A percentile compares a stretch with the other conserved stretches of the same genome.
Conservation (phyloP, 2,113 vertebrate species). For the Pelecanus crispus region DNA sequence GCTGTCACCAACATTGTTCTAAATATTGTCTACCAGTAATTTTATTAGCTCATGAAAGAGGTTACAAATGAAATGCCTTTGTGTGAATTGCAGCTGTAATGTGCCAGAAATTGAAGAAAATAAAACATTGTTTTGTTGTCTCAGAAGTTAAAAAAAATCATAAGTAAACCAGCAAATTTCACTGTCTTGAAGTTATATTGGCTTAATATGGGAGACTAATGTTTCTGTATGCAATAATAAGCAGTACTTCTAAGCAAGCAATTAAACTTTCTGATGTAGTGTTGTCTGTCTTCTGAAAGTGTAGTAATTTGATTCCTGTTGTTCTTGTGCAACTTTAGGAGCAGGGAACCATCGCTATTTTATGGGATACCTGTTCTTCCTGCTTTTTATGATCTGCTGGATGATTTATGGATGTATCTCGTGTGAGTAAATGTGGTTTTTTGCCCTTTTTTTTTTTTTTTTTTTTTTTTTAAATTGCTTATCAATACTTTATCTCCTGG, state of each 20-base stretch:
- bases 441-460: not conserved
- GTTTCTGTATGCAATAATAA: not conserved
- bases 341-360: constrained; percentile 98
- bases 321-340: constrained; percentile 75
- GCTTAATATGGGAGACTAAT: not conserved
- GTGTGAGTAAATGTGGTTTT: constrained; percentile 79
- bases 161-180: not conserved
- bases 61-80: not conserved
- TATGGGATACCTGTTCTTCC: constrained; percentile 98
- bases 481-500: not conserved
- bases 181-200: not conserved
- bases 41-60: not conserved
- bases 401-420: constrained; percentile 98
- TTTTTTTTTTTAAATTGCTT: not conserved
- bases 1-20: not conserved
- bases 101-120: not conserved
- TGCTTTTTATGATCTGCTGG: constrained; percentile 99
- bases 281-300: not conserved
- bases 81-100: not conserved
- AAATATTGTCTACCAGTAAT: not conserved
- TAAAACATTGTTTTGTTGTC: not conserved
- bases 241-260: not conserved
- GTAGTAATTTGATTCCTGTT: not conserved
- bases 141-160: not conserved
- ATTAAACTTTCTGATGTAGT: not conserved